Evolutionary conservation across 2,888 invertebrate species (phyloP), one percentile per base, ranked within the genome.

Genomic region (Thereva unica): DNA sequence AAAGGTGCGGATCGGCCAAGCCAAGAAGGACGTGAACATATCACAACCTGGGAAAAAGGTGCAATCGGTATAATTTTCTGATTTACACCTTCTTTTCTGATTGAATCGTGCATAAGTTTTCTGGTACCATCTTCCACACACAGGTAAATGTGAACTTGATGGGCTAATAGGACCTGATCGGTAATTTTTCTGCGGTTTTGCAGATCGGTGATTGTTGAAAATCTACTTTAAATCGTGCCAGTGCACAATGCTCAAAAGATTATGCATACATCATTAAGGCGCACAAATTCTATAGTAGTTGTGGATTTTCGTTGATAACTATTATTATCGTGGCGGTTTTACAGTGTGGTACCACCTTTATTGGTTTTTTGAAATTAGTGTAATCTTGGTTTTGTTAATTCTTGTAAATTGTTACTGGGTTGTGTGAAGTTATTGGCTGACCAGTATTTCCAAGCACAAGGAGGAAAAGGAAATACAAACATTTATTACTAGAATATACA

Each of bases 11-110:
- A 56, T 37, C 34, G 44, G 34, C 34, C n/a, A 35, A 41, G 44
- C 23, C 23, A 23, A 23, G 23, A 23, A 41, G 35, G 56, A 56
- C 56, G 56, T 38, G 59, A 59, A 59, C 37, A 40, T 59, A 49
- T 59, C 47, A 49, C 37, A 35, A 12, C 12, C 47, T 47, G 35
- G 10, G 12, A 35, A 59, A 41, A 59, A 59, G 49, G 59, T 59
- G 49, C 23, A 59, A 59, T 59, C 59, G 40, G 49, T 49, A 59
- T 59, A 59, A 59, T 59, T 59, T 59, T 59, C 49, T 59, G 37
- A 59, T 59, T 59, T 59, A 47, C 59, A 59, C 59, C 59, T 59
- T 23, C 23, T 23, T 40, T 59, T 47, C 59, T 59, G 59, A 59
- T 59, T 59, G 59, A 59, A 59, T 59, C 59, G 59, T 59, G 59